Evolutionary conservation across 2,797 vertebrate genomes (phyloP).

Genomic region (Rhynchonycteris naso): DNA sequence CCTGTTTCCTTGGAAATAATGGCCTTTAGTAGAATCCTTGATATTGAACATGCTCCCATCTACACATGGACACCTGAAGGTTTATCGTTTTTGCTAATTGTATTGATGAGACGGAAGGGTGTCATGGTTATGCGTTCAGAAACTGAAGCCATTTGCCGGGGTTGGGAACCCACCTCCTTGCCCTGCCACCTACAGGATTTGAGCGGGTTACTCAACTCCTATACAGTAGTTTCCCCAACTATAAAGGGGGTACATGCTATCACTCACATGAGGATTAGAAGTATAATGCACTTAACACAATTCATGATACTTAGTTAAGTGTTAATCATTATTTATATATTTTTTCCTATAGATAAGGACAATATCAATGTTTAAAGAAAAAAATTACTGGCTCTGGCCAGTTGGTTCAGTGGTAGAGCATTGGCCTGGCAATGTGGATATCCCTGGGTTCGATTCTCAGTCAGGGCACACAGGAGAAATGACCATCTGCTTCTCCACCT

Average conservation of each 20-base stretch:
- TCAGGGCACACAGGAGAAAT: no score
- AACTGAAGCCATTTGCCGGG: not conserved
- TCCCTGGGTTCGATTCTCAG: no score
- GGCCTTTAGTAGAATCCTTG: constrained; percentile 19
- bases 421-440: no score
- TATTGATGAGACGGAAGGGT: not conserved
- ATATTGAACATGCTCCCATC: not conserved
- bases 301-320: not conserved
- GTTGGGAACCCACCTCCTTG: not conserved
- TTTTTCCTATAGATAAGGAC: constrained; percentile 25
- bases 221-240: not conserved
- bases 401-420: no score
- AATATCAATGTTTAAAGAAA: not conserved
- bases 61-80: not conserved
- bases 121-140: not conserved
- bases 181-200: not conserved
- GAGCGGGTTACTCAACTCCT: not conserved
- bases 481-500: no score
- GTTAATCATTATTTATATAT: constrained; percentile 12
- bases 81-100: not conserved
- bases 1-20: constrained; percentile 6
- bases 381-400: not conserved
- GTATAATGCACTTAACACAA: not conserved
- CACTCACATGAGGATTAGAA: not conserved
- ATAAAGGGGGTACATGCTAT: not conserved